Percentiles rank a stretch among this genome's conserved stretches.
These are phyloP conservation scores for Opisthocomus hoazin DNA, from an alignment of 2,113 vertebrate genomes.

Conservation along the genomic window DNA sequence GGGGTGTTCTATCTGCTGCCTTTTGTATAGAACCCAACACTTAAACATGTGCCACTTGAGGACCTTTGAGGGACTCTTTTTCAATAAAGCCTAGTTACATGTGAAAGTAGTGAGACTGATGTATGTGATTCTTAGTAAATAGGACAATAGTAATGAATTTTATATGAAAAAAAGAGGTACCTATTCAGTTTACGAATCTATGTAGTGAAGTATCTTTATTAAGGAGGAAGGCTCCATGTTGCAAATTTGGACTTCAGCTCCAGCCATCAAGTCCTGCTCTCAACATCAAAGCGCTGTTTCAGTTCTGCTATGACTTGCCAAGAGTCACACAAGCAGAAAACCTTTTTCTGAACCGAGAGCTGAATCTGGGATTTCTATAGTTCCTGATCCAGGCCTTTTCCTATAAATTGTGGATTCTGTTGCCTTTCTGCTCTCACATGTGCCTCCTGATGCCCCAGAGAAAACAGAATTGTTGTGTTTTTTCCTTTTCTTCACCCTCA, in stretches of 20 bases:
- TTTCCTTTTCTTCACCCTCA: neutral
- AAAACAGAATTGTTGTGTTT: neutral
- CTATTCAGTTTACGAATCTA: neutral
- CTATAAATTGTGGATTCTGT: neutral
- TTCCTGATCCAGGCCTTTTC: neutral
- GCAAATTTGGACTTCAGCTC: neutral
- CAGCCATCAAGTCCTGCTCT: neutral
- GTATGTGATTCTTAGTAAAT: neutral
- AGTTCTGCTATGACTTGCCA: neutral
- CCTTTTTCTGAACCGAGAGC: neutral
- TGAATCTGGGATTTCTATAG: neutral
- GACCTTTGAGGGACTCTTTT: neutral
- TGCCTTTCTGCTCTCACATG: neutral
- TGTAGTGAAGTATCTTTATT: neutral
- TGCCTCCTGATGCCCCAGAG: neutral
- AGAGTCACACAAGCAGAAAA: neutral
- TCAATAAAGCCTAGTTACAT: neutral
- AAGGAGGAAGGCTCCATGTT: neutral
- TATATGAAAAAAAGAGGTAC: neutral
- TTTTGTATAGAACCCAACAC: neutral
- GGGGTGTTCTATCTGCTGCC: neutral
- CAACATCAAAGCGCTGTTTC: fast-evolving
- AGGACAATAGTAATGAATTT: neutral
- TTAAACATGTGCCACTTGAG: neutral
- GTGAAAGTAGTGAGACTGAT: neutral